Conservation (phyloP, 1,140 invertebrate genomes). For the Aphelenchoides besseyi region DNA sequence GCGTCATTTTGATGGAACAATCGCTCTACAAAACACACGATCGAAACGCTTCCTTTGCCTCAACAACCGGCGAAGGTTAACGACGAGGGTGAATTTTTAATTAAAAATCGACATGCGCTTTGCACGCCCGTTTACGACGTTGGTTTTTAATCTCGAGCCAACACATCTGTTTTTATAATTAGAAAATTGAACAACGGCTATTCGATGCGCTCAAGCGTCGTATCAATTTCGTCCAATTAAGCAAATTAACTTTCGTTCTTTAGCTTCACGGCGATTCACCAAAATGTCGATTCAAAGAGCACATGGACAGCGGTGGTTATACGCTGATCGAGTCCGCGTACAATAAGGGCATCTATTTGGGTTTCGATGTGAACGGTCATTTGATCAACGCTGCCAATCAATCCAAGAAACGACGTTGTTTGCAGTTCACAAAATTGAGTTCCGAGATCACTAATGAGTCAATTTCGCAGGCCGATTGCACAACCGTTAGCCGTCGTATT, state of each 20-base stretch:
- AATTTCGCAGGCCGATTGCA: conserved; percentile 1
- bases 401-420: conserved; percentile 1
- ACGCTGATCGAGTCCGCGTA: conserved; percentile 2
- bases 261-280: background rate
- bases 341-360: background rate
- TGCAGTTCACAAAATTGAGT: conserved; percentile 10
- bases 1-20: background rate
- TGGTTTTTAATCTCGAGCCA: background rate
- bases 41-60: conserved; percentile 16
- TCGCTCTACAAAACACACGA: conserved; percentile 5
- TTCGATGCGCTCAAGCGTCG: background rate
- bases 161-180: conserved; percentile 1
- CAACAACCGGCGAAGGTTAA: background rate
- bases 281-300: conserved; percentile 12
- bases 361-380: conserved; percentile 15
- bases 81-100: background rate
- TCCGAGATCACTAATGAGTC: conserved; percentile 2
- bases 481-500: background rate
- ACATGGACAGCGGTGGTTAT: conserved; percentile 2
- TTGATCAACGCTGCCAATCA: background rate
- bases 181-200: background rate
- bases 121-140: background rate
- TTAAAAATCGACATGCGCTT: conserved; percentile 8
- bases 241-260: background rate
- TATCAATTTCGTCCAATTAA: conserved; percentile 9